Evolutionary conservation across 2,888 invertebrate species (phyloP).

Genomic region (Ypsolopha scabrella): DNA sequence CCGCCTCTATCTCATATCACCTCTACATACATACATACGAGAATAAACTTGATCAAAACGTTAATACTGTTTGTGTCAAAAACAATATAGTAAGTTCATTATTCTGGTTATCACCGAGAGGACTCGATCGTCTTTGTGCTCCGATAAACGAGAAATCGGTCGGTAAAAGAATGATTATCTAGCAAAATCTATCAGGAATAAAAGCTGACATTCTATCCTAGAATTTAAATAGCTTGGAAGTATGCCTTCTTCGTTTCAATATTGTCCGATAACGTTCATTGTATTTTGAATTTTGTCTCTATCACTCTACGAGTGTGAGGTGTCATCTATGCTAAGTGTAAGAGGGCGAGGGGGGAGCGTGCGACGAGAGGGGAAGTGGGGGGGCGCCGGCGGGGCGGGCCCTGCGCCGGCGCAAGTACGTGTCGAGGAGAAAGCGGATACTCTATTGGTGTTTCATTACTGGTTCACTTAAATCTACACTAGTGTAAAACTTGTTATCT

Average conservation of each 20-base stretch:
- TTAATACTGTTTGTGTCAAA: constrained; percentile 63
- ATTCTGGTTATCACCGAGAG: constrained; percentile 39
- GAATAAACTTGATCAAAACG: constrained; percentile 54
- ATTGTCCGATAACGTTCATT: constrained; percentile 66
- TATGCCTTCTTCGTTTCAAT: constrained; percentile 62
- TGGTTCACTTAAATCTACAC: constrained; percentile 66
- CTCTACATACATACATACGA: constrained; percentile 57
- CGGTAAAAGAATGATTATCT: constrained; percentile 58
- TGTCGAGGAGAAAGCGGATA: constrained; percentile 69
- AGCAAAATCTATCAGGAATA: constrained; percentile 69
- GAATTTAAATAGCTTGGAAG: constrained; percentile 65
- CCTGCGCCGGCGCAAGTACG: constrained; percentile 59
- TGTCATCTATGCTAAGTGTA: constrained; percentile 57
- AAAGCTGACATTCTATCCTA: constrained; percentile 66
- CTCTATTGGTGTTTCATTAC: constrained; percentile 70
- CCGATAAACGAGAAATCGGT: constrained; percentile 53
- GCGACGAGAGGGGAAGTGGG: constrained; percentile 10
- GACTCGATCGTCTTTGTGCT: constrained; percentile 64
- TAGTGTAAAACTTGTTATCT: constrained; percentile 68
- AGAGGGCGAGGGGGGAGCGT: constrained; percentile 19
- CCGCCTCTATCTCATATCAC: constrained; percentile 54
- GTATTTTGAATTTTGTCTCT: constrained; percentile 50
- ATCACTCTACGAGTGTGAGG: constrained; percentile 61
- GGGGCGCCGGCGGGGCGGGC: constrained; percentile 23
- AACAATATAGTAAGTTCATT: constrained; percentile 50